Evolutionary conservation across 2,113 vertebrate species (phyloP), one percentile per base, ranked within the genome.

Genomic region (Cyphomyrus discorhynchus): DNA sequence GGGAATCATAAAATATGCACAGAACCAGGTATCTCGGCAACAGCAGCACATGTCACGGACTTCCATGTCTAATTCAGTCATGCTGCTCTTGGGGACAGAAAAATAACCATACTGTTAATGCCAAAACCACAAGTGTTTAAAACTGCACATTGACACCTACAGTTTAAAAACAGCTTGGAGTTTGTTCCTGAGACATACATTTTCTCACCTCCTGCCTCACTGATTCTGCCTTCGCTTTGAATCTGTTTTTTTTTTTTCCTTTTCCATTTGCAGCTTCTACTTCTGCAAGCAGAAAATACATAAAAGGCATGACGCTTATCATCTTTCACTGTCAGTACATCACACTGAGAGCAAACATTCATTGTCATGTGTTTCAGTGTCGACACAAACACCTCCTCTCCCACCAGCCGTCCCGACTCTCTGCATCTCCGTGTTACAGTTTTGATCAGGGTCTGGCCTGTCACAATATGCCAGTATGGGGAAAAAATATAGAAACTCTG

Each of bases 141-240:
- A 50, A 35, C 49, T 53, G 87, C 56, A 62, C 87, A 66, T 45
- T 62, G 27, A 66, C 87, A 88, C 87, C 35, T 88, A 88, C 52
- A 24, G 56, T 45, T 45, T 88, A 88, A 88, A 88, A 88, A 88
- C 87, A 88, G 87, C 52, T 88, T 66, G 56, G 56, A 88, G 56
- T 88, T 42, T 88, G 56, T 66, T 66, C 52, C 87, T 66, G 35
- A 88, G 87, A 66, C 56, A 66, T n/a, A 45, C 56, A 62, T 53
- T 88, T 88, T 88, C 87, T 39, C 87, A n/a, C 87, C 87, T 88
- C 87, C 49, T 45, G 47, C 53, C 53, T 88, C 86, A 58, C 53
- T 88, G 17, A 86, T 88, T 42, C 53, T 88, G 13, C 27, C 87
- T 88, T 88, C 39, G 8, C 53, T 62, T 17, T 62, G 87, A 50